Evolutionary conservation across 53 echinoderm and acorn worm genomes (phyloP).

Genomic region (Pentamera pediparva): DNA sequence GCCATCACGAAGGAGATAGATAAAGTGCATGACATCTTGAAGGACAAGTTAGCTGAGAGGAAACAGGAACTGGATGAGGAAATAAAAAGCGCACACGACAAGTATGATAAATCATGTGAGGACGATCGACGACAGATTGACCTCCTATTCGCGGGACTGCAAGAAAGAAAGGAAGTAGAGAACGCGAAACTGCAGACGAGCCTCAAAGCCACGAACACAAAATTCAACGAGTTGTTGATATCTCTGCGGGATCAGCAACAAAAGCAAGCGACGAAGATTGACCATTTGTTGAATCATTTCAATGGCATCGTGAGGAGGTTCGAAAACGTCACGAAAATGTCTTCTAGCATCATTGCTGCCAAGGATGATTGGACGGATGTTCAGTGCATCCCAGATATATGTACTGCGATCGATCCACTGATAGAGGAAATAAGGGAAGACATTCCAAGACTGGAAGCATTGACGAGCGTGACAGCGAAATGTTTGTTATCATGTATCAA

Average conservation of each 20-base stretch:
- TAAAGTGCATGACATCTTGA: no score
- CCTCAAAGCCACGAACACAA: no score
- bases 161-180: not conserved
- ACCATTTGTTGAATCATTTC: not conserved
- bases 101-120: not conserved
- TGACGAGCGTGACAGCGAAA: not conserved
- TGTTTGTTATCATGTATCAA: no score
- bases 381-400: constrained; percentile 18
- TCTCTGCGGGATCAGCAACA: not conserved
- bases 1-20: no score
- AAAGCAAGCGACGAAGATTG: no score
- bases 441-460: not conserved
- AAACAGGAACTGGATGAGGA: not conserved
- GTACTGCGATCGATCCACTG: not conserved
- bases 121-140: no score
- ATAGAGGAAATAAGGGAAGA: not conserved
- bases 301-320: not conserved
- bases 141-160: no score
- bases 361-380: not conserved
- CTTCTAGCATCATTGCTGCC: not conserved
- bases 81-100: not conserved
- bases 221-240: not conserved
- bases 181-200: not conserved
- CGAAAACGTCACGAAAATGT: not conserved
- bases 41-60: not conserved